These are phyloP conservation scores for Pherbina coryleti DNA, from an alignment of 2,888 invertebrate genomes.

Conservation along the genomic window DNA sequence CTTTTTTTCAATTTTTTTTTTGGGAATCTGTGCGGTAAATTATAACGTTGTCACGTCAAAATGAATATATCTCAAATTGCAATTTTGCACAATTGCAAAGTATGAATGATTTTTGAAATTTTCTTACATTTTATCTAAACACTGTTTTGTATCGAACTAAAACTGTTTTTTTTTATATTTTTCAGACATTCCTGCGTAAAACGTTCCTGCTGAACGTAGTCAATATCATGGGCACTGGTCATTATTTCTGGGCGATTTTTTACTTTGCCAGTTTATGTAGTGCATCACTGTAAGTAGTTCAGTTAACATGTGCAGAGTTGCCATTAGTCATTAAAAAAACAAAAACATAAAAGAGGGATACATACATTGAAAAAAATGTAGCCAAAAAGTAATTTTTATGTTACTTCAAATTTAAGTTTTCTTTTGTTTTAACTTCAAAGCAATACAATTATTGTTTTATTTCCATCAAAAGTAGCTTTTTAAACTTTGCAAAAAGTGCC, in stretches of 20 bases:
- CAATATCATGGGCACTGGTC: constrained; percentile 68
- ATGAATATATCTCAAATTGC: no score
- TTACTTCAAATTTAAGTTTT: not conserved
- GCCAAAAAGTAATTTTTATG: constrained; percentile 31
- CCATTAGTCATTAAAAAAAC: not conserved
- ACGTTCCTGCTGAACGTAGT: not conserved
- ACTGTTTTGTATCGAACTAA: no score
- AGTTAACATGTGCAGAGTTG: not conserved
- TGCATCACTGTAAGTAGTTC: constrained; percentile 69
- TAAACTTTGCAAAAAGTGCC: no score
- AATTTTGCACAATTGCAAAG: no score
- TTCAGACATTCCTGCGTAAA: not conserved
- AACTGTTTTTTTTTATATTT: not conserved
- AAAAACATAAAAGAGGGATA: no score
- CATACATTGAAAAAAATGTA: not conserved
- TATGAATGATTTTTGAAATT: not conserved
- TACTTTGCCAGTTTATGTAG: constrained; percentile 70
- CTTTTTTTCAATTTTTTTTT: no score
- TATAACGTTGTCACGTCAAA: no score
- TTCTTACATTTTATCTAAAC: not conserved
- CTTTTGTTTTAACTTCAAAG: no score
- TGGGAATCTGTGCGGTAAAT: no score
- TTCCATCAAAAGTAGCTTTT: no score
- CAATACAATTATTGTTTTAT: no score
- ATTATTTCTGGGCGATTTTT: constrained; percentile 70